phyloP scores from a whole-genome alignment of 1,140 invertebrate species.

The Galendromus occidentalis region DNA sequence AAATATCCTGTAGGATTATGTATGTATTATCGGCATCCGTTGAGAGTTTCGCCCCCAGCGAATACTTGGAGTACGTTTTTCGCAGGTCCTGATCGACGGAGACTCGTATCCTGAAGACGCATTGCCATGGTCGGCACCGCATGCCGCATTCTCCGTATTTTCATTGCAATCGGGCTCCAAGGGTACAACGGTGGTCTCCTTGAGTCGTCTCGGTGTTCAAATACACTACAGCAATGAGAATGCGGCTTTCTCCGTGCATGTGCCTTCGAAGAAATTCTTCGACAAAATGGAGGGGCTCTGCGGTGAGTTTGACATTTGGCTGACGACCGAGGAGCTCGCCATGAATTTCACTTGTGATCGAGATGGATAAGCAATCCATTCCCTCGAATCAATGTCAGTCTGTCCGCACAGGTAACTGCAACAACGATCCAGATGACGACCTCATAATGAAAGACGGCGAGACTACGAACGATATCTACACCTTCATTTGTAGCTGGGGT shows the following conservation, averaged over 20 bases:
- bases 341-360: no score
- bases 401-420: slow-evolving; percentile 35
- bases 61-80: not conserved
- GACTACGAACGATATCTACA: slow-evolving; percentile 27
- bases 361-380: no score
- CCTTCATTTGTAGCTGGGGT: slow-evolving; percentile 42
- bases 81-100: slow-evolving; percentile 11
- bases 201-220: slow-evolving; percentile 23
- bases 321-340: no score
- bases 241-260: slow-evolving; percentile 36
- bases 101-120: slow-evolving; percentile 12
- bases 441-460: slow-evolving; percentile 35
- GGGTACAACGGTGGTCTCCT: slow-evolving; percentile 18
- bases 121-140: slow-evolving; percentile 9
- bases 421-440: slow-evolving; percentile 41
- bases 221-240: slow-evolving; percentile 24
- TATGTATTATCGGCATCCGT: no score
- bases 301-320: no score
- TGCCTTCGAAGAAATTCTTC: slow-evolving; percentile 48
- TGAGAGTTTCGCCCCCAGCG: not conserved
- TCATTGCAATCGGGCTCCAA: slow-evolving; percentile 14
- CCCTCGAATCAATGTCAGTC: not conserved
- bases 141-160: slow-evolving; percentile 12
- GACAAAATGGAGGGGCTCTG: slow-evolving; percentile 53
- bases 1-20: no score